phyloP scores from a whole-genome alignment of 2,113 vertebrate genomes.

The Natator depressus region DNA sequence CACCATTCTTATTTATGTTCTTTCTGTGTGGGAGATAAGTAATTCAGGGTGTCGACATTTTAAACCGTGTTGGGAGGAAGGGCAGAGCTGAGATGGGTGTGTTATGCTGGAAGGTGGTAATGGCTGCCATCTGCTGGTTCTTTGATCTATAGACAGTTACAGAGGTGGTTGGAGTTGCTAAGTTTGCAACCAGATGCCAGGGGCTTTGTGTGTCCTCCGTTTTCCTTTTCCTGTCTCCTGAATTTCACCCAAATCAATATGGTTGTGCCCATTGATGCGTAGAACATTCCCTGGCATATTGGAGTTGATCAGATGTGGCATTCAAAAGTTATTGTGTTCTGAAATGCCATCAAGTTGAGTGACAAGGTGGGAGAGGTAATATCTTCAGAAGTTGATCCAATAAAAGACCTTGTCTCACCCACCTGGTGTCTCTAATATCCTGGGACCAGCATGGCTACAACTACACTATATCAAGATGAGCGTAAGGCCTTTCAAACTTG shows the following conservation, averaged over 20 bases:
- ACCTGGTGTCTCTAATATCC: neutral
- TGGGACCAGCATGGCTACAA: neutral
- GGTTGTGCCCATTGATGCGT: neutral
- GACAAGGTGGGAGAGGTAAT: neutral
- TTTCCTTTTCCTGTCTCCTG: neutral
- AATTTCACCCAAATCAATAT: neutral
- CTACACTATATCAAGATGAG: neutral
- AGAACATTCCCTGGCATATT: neutral
- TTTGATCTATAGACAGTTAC: neutral
- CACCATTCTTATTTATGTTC: neutral
- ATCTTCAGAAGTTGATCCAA: neutral
- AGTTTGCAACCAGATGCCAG: conserved; percentile 8
- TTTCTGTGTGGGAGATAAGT: neutral
- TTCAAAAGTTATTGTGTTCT: neutral
- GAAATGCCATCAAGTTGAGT: neutral
- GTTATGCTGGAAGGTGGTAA: conserved; percentile 50
- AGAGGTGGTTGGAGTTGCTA: conserved; percentile 1
- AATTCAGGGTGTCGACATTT: neutral
- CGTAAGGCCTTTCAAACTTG: neutral
- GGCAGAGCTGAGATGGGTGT: conserved; percentile 23
- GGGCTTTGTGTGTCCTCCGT: neutral
- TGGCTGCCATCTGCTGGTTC: conserved; percentile 41
- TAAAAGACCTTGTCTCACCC: neutral
- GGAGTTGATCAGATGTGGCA: neutral
- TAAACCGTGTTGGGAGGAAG: neutral